Evolutionary conservation across 2,113 vertebrate species (phyloP).

Genomic region (Peromyscus maniculatus): DNA sequence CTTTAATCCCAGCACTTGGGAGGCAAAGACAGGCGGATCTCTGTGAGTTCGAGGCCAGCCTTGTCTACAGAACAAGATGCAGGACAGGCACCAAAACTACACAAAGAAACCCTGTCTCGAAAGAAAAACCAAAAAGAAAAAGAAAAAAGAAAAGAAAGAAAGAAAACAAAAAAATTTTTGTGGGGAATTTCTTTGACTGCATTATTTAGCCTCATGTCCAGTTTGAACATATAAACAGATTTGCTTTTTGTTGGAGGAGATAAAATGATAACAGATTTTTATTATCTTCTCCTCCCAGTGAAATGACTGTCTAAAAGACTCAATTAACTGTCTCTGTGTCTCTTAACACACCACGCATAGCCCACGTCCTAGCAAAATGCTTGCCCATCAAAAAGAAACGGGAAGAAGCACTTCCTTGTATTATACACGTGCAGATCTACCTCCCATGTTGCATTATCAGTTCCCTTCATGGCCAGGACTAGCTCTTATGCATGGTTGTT

Average conservation of each 20-base stretch:
- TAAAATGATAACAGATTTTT: background rate
- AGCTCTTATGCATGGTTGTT: background rate
- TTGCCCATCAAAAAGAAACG: slow-evolving; percentile 69
- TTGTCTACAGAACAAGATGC: no score
- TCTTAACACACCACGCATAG: background rate
- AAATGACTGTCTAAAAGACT: slow-evolving; percentile 7
- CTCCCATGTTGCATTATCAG: background rate
- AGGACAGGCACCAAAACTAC: no score
- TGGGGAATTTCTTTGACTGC: background rate
- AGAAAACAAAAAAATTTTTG: background rate
- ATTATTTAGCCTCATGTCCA: slow-evolving; percentile 41
- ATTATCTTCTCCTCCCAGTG: background rate
- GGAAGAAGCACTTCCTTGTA: slow-evolving; percentile 63
- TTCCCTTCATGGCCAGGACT: background rate
- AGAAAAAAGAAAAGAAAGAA: no score
- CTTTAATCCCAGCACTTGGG: no score
- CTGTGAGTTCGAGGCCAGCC: no score
- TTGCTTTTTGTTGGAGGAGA: background rate
- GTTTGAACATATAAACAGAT: slow-evolving; percentile 12
- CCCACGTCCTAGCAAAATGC: slow-evolving; percentile 47
- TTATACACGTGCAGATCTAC: background rate
- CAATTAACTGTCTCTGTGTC: background rate
- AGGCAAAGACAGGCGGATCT: no score
- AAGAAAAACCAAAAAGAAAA: no score
- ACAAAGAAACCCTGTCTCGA: no score